phyloP scores from a whole-genome alignment of 2,113 vertebrate species.

The Pao palembangensis region DNA sequence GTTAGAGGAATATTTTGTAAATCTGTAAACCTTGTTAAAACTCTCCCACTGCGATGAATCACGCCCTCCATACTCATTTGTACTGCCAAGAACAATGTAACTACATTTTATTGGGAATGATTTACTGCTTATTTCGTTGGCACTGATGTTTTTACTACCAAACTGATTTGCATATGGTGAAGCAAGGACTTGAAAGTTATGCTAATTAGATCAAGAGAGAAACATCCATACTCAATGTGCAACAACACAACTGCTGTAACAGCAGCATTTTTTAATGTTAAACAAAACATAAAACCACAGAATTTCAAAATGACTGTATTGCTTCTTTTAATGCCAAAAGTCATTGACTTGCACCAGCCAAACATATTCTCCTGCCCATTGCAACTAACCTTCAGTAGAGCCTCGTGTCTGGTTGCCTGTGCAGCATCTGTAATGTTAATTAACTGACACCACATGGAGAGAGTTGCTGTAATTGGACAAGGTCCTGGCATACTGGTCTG shows the following conservation, averaged over 20 bases:
- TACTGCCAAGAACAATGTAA: conserved; percentile 18
- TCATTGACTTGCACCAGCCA: conserved; percentile 20
- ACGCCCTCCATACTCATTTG: conserved; percentile 21
- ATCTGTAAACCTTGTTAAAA: conserved; percentile 44
- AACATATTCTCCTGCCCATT: conserved; percentile 22
- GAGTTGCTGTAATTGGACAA: conserved; percentile 64
- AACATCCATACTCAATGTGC: conserved; percentile 12
- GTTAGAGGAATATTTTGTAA: conserved; percentile 32
- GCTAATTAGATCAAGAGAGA: conserved; percentile 17
- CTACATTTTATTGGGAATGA: not conserved
- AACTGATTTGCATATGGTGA: not conserved
- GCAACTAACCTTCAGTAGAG: conserved; percentile 30
- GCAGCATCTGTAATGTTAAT: conserved; percentile 56
- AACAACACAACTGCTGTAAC: too few species aligned
- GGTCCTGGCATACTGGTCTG: conserved; percentile 44
- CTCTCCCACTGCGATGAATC: conserved; percentile 35
- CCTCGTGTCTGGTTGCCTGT: conserved; percentile 35
- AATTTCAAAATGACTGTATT: not conserved
- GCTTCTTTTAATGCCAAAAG: conserved; percentile 15
- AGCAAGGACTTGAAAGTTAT: conserved; percentile 7
- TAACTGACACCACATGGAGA: conserved; percentile 63
- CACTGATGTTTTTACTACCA: not conserved
- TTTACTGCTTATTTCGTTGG: not conserved
- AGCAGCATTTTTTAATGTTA: conserved; percentile 11
- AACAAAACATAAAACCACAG: conserved; percentile 17